A percentile compares a stretch with the other conserved stretches of the same genome.
These are phyloP conservation scores for Rhea americana DNA, from an alignment of 2,113 vertebrate genomes.

Conservation along the genomic window DNA sequence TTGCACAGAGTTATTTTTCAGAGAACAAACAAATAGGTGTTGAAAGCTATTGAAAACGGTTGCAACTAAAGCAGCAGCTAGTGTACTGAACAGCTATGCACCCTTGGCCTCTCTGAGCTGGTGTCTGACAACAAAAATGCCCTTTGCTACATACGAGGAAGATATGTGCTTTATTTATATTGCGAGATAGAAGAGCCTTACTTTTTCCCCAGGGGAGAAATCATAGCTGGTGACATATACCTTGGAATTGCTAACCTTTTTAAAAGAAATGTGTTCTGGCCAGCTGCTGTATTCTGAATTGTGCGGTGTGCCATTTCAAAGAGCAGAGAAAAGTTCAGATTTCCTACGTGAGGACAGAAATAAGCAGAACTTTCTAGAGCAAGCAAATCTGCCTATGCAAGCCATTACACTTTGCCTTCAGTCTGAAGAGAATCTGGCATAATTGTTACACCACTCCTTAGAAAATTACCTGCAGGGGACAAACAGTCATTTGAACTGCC, in stretches of 20 bases:
- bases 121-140: background rate
- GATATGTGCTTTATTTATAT: conserved; percentile 41
- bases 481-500: background rate
- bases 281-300: conserved; percentile 36
- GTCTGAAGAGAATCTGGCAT: background rate
- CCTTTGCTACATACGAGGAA: background rate
- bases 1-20: background rate
- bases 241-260: conserved; percentile 48
- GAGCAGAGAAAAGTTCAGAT: conserved; percentile 47
- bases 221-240: conserved; percentile 9
- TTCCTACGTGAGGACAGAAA: background rate
- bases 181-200: conserved; percentile 17
- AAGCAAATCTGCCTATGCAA: accelerated
- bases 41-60: background rate
- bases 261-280: conserved; percentile 21
- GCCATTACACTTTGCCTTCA: background rate
- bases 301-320: conserved; percentile 22
- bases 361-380: background rate
- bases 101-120: background rate
- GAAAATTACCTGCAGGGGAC: accelerated
- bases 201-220: conserved; percentile 46
- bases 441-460: background rate
- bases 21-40: background rate
- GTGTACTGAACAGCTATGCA: background rate
- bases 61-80: background rate